phyloP scores from a whole-genome alignment of 2,888 invertebrate species.

The Macrophya alboannulata region DNA sequence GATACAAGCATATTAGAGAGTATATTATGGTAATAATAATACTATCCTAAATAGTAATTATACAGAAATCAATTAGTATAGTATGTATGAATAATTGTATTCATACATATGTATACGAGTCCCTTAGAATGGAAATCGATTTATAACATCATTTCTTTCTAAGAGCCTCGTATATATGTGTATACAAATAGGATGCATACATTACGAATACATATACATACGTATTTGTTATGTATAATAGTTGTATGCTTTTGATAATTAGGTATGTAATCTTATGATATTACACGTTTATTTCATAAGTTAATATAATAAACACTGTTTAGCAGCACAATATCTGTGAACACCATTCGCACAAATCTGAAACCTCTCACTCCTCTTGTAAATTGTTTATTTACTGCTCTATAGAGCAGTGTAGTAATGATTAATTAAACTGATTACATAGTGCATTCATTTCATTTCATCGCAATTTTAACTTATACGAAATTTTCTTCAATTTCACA shows the following conservation, averaged over 20 bases:
- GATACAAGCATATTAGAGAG: conserved; percentile 42
- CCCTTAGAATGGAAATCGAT: neutral
- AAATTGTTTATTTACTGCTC: conserved; percentile 41
- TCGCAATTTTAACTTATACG: conserved; percentile 1
- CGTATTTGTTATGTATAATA: neutral
- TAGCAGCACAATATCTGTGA: conserved; percentile 59
- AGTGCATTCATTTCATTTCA: conserved; percentile 23
- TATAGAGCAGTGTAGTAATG: conserved; percentile 7
- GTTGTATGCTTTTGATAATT: conserved; percentile 63
- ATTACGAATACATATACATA: conserved; percentile 20
- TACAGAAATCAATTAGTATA: conserved; percentile 31
- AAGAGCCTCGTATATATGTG: neutral
- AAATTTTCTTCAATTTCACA: neutral
- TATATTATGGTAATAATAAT: conserved; percentile 45
- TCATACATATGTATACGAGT: conserved; percentile 50
- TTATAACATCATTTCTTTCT: neutral
- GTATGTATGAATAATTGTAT: conserved; percentile 57
- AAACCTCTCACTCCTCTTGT: conserved; percentile 20
- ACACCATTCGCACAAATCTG: conserved; percentile 55
- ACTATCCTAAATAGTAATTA: conserved; percentile 28
- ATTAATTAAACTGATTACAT: conserved; percentile 27
- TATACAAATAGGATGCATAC: conserved; percentile 1
- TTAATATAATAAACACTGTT: conserved; percentile 58
- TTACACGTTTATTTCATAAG: conserved; percentile 43
- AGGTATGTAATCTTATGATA: conserved; percentile 20